A percentile compares a stretch with the other conserved stretches of the same genome.
These are phyloP conservation scores for Atta texana DNA, from an alignment of 1,140 invertebrate species.

Conservation along the genomic window DNA sequence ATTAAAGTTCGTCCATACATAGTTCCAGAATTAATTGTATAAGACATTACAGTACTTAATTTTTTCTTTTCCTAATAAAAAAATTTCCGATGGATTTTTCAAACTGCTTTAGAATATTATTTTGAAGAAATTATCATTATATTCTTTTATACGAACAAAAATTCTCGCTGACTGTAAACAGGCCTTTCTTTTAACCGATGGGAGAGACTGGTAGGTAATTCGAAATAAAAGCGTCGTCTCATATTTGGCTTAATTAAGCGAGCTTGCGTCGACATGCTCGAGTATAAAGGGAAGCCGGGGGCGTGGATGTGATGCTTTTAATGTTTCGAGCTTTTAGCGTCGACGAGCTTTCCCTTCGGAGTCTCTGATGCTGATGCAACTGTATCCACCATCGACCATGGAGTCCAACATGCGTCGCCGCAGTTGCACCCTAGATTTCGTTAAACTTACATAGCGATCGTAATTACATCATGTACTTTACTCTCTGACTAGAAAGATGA, in stretches of 20 bases:
- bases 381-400: constrained; percentile 8
- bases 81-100: not conserved
- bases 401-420: not conserved
- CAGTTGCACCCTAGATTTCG: constrained; percentile 33
- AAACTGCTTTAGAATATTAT: not conserved
- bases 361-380: constrained; percentile 17
- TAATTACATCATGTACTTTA: constrained; percentile 71
- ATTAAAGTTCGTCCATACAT: constrained; percentile 2
- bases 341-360: constrained; percentile 51
- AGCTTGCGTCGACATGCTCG: constrained; percentile 18
- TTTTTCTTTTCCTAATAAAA: not conserved
- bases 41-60: not conserved
- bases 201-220: constrained; percentile 58
- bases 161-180: not conserved
- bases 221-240: constrained; percentile 69
- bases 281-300: constrained; percentile 18
- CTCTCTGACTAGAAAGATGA: constrained; percentile 34
- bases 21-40: not conserved
- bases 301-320: constrained; percentile 46
- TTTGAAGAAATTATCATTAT: not conserved
- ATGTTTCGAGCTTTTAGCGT: constrained; percentile 72
- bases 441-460: constrained; percentile 15
- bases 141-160: not conserved
- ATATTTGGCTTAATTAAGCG: constrained; percentile 67
- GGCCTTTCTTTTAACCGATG: constrained; percentile 32